A percentile compares a stretch with the other conserved stretches of the same genome.
Conservation (phyloP, 1,140 invertebrate species). For the Mactra quadrangularis region DNA sequence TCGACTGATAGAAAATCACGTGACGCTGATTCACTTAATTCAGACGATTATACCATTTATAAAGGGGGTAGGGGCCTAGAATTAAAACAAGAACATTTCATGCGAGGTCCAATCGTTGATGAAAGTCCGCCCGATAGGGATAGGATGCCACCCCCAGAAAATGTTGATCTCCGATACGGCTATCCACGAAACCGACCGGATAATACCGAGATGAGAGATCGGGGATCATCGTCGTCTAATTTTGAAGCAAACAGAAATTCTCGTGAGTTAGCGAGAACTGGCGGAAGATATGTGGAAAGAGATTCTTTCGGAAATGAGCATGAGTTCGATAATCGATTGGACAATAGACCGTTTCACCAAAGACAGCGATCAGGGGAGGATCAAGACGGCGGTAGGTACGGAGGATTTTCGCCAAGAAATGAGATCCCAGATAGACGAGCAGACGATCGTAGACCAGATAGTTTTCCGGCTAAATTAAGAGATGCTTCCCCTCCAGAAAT, state of each 20-base stretch:
- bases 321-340: constrained; percentile 58
- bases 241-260: neutral
- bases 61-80: constrained; percentile 51
- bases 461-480: constrained; percentile 1
- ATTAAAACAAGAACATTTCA: constrained; percentile 68
- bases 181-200: neutral
- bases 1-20: constrained; percentile 4
- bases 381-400: neutral
- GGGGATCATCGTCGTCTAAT: neutral
- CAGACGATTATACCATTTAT: constrained; percentile 33
- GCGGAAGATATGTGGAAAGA: constrained; percentile 42
- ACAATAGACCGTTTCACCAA: constrained; percentile 31
- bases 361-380: constrained; percentile 38
- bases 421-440: constrained; percentile 8
- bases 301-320: constrained; percentile 48
- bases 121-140: constrained; percentile 29
- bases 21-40: constrained; percentile 15
- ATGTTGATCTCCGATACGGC: neutral
- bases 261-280: constrained; percentile 7
- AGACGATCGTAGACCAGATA: constrained; percentile 23
- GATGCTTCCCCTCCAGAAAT: neutral
- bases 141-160: neutral
- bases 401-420: neutral
- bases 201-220: constrained; percentile 7
- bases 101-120: constrained; percentile 1